A percentile compares a stretch with the other conserved stretches of the same genome.
These are phyloP conservation scores for Cotesia glomerata DNA, from an alignment of 1,140 invertebrate genomes.

Conservation along the genomic window DNA sequence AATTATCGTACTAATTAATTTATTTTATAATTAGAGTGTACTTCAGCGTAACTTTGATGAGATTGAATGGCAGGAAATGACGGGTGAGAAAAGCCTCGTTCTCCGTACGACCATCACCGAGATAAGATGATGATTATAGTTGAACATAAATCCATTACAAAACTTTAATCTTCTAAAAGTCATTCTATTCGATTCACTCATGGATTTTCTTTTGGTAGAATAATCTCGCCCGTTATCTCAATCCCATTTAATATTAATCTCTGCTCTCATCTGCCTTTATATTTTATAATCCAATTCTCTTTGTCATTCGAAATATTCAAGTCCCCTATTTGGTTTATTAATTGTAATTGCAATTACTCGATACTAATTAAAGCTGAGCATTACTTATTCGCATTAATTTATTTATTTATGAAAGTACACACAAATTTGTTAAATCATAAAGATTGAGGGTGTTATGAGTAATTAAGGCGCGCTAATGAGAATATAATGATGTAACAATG, in stretches of 20 bases:
- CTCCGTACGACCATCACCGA: not conserved
- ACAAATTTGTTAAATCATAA: not conserved
- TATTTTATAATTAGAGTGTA: conserved; percentile 7
- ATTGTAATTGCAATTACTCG: too few relatives aligned
- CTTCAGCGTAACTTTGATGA: conserved; percentile 4
- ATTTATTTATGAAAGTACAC: not conserved
- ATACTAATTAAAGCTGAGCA: too few relatives aligned
- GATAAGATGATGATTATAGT: not conserved
- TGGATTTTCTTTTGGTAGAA: conserved; percentile 22
- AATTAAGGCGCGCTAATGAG: not conserved
- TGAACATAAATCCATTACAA: conserved; percentile 42
- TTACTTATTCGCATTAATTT: not conserved
- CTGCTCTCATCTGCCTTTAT: not conserved
- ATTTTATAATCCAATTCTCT: too few relatives aligned
- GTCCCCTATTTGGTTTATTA: not conserved
- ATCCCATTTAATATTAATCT: not conserved
- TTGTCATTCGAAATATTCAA: too few relatives aligned
- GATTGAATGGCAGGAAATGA: not conserved
- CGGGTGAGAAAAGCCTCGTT: not conserved
- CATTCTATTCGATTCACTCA: conserved; percentile 48
- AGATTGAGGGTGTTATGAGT: not conserved
- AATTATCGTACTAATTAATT: not conserved
- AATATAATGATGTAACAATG: not conserved
- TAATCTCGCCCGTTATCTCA: conserved; percentile 6
- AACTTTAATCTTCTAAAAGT: conserved; percentile 49